Evolutionary conservation across 2,888 invertebrate species (phyloP).

Genomic region (Thera obeliscata): DNA sequence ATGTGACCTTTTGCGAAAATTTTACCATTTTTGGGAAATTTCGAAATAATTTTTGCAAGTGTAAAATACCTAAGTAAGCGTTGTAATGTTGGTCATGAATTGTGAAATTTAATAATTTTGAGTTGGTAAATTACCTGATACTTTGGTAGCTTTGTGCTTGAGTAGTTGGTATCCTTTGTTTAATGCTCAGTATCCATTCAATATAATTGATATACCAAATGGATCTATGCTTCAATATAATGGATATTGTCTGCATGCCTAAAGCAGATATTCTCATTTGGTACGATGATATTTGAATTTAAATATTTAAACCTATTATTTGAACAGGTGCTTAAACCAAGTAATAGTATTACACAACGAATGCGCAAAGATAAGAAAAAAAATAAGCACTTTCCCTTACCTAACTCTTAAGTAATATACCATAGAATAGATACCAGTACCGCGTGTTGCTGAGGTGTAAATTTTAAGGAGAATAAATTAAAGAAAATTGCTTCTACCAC

Average conservation of each 20-base stretch:
- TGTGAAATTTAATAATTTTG: slow-evolving; percentile 20
- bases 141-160: background rate
- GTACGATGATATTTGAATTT: background rate
- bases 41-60: slow-evolving; percentile 27
- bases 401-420: slow-evolving; percentile 22
- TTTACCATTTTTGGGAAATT: slow-evolving; percentile 31
- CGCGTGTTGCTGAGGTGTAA: slow-evolving; percentile 15
- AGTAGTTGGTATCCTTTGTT: background rate
- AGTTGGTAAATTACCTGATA: background rate
- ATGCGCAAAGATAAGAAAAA: slow-evolving; percentile 15
- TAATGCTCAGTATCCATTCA: background rate
- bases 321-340: background rate
- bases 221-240: too few species aligned
- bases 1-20: slow-evolving; percentile 27
- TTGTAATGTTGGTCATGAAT: slow-evolving; percentile 20
- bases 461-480: slow-evolving; percentile 30
- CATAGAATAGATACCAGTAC: slow-evolving; percentile 19
- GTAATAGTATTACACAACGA: slow-evolving; percentile 29
- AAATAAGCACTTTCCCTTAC: slow-evolving; percentile 32
- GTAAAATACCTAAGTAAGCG: slow-evolving; percentile 33
- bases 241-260: too few species aligned
- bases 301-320: background rate
- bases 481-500: slow-evolving; percentile 29
- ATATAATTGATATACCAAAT: background rate
- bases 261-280: background rate